These are phyloP conservation scores for Heterotilapia buettikoferi DNA, from an alignment of 2,113 vertebrate species.

Conservation along the genomic window DNA sequence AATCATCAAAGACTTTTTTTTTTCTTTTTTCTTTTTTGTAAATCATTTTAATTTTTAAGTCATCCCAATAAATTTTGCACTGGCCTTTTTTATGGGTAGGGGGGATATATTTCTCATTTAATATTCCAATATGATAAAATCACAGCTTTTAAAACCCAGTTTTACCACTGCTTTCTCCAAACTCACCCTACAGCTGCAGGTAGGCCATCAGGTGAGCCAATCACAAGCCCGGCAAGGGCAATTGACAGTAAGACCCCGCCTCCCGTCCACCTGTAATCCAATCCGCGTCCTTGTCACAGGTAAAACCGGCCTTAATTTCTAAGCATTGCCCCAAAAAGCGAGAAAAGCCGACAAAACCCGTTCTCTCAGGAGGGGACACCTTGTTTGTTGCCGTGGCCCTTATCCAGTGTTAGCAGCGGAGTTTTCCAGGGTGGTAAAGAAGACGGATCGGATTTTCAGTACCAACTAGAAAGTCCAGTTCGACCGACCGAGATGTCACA, in stretches of 20 bases:
- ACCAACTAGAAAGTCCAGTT: conserved; percentile 98
- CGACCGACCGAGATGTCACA: conserved; percentile 94
- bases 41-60: not conserved
- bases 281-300: conserved; percentile 75
- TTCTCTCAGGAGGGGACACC: conserved; percentile 74
- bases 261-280: conserved; percentile 71
- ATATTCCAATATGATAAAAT: not conserved
- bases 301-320: conserved; percentile 79
- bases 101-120: not conserved
- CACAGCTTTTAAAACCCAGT: not conserved
- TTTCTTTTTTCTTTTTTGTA: rapidly evolving
- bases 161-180: not conserved
- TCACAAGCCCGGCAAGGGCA: conserved; percentile 17
- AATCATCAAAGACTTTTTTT: not conserved
- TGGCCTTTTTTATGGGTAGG: not conserved
- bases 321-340: conserved; percentile 82
- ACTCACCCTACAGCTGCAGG: not conserved
- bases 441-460: conserved; percentile 86
- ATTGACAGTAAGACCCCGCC: conserved; percentile 57
- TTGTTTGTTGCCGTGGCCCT: conserved; percentile 73
- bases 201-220: conserved; percentile 40
- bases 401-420: conserved; percentile 66
- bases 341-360: conserved; percentile 95
- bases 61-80: not conserved
- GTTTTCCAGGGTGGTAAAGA: conserved; percentile 68